Evolutionary conservation across 2,888 invertebrate genomes (phyloP), one percentile per base, ranked within the genome.

Genomic region (Microplitis deprimator): DNA sequence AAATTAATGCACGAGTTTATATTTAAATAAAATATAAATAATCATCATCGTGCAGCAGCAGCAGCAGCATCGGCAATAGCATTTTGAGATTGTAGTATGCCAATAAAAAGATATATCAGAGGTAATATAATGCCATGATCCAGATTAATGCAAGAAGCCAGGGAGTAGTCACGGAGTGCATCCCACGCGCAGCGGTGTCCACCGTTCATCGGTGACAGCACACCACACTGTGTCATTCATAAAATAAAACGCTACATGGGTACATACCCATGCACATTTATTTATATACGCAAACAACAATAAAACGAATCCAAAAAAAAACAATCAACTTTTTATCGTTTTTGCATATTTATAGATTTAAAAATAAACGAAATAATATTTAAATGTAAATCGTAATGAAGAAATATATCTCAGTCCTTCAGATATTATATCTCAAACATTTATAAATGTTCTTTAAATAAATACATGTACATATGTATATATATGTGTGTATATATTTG

Each of bases 121-220:
- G 82, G 81, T 84, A 83, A 84, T 87, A 84, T 86, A 85, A 82
- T 85, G 84, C 82, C 82, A 82, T 85, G 88, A 88, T 88, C 87
- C 85, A 87, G 87, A 88, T 88, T 87, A 88, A 87, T 87, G 87
- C 81, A 73, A 79, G 76, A 76, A 73, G 75, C 79, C 70, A 68
- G 73, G 81, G 75, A 83, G 82, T 83, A 82, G 82, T 83, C 85
- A 83, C 85, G 85, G 84, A 84, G 65, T 70, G 75, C 85, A 82
- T 85, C 86, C 86, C 85, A 87, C 87, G 85, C 86, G 81, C 83
- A 80, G 82, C 83, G 79, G 82, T 84, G 84, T 83, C 83, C 85
- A 75, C 77, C 76, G 77, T 75, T 69, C 80, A 70, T 76, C 71
- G 73, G 75, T 77, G 79, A 81, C 79, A 77, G 61, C 67, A 60